phyloP scores from a whole-genome alignment of 1,140 invertebrate species.

The Diachasmimorpha longicaudata region DNA sequence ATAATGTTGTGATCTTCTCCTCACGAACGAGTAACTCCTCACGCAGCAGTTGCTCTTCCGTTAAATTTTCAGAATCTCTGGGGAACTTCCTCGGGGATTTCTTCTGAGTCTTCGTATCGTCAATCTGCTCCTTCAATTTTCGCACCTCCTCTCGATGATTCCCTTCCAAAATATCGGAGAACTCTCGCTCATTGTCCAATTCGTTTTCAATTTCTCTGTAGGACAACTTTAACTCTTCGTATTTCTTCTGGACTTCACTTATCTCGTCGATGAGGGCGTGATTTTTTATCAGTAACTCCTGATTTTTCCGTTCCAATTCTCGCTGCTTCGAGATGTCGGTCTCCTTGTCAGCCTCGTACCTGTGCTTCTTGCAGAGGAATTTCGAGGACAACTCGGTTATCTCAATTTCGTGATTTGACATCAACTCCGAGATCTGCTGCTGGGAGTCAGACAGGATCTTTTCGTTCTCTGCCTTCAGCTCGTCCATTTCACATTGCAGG shows the following conservation, averaged over 20 bases:
- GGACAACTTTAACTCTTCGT: conserved; percentile 37
- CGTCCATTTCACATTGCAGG: conserved; percentile 39
- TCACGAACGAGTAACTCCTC: conserved; percentile 26
- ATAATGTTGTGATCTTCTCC: conserved; percentile 44
- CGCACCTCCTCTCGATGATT: conserved; percentile 45
- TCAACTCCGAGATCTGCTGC: conserved; percentile 30
- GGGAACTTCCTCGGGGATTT: conserved; percentile 27
- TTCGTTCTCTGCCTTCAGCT: conserved; percentile 39
- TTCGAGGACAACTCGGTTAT: conserved; percentile 42
- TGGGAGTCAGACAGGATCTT: conserved; percentile 32
- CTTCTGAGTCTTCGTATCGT: conserved; percentile 43
- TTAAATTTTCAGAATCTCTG: background rate
- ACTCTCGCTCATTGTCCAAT: conserved; percentile 29
- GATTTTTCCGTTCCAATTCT: background rate
- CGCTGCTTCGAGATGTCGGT: background rate
- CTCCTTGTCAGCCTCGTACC: background rate
- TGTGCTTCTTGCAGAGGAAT: conserved; percentile 36
- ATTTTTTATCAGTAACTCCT: conserved; percentile 27
- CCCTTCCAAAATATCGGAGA: conserved; percentile 13
- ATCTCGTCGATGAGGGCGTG: conserved; percentile 39
- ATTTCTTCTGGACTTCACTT: conserved; percentile 38
- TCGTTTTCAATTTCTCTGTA: conserved; percentile 32
- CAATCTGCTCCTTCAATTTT: conserved; percentile 26
- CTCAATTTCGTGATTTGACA: conserved; percentile 41
- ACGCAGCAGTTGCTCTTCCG: background rate